These are phyloP conservation scores for Oenanthe melanoleuca DNA, from an alignment of 2,113 vertebrate species.

Conservation along the genomic window DNA sequence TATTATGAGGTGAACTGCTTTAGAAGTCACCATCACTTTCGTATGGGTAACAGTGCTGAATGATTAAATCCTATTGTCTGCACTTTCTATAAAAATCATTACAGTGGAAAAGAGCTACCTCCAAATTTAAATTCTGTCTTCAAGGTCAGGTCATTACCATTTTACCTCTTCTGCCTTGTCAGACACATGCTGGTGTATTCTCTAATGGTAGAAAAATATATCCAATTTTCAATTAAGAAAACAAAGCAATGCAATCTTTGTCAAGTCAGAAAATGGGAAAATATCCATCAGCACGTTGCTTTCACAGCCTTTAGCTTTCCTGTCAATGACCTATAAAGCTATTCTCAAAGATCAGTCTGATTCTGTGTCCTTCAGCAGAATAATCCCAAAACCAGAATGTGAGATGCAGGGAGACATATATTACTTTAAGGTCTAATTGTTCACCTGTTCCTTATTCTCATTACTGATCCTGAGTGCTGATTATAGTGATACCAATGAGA, in stretches of 20 bases:
- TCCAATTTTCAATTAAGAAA: constrained; percentile 11
- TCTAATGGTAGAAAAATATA: neutral
- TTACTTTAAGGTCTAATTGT: neutral
- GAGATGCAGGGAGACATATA: neutral
- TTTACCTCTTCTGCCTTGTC: constrained; percentile 26
- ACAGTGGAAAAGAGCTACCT: constrained; percentile 29
- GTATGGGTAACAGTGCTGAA: neutral
- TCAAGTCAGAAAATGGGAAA: neutral
- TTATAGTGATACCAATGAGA: neutral
- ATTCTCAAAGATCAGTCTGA: neutral
- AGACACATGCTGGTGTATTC: neutral
- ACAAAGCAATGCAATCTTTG: neutral
- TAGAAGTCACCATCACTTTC: neutral
- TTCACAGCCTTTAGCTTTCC: neutral
- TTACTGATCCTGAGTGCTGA: neutral
- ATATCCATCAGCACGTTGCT: neutral
- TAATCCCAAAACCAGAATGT: neutral
- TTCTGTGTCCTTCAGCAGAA: neutral
- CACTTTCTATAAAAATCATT: constrained; percentile 32
- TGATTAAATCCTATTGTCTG: constrained; percentile 27
- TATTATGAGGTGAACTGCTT: neutral
- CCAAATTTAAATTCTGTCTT: constrained; percentile 31
- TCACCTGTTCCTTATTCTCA: neutral
- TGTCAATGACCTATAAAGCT: neutral
- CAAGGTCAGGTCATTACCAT: constrained; percentile 26